These are phyloP conservation scores for Uria lomvia DNA, from an alignment of 2,113 vertebrate genomes.

Conservation along the genomic window DNA sequence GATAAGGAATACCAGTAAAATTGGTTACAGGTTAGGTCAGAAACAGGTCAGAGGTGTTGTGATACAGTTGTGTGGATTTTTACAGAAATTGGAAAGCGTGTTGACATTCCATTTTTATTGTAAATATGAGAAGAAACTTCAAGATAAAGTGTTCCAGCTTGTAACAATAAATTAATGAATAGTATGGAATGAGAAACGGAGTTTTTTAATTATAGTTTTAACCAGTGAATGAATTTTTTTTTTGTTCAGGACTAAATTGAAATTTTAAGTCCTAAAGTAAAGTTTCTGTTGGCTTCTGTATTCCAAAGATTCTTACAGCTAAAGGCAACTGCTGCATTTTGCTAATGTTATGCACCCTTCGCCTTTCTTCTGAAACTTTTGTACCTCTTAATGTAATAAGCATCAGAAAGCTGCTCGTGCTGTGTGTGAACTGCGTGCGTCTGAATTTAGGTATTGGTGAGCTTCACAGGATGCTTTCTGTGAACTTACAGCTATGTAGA, in stretches of 20 bases:
- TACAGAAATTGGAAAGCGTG: not conserved
- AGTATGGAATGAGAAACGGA: not conserved
- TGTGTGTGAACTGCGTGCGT: rapidly evolving
- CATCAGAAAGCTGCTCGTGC: not conserved
- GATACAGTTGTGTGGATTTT: not conserved
- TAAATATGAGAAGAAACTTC: not conserved
- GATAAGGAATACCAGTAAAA: not conserved
- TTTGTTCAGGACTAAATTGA: not conserved
- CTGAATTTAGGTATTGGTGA: rapidly evolving
- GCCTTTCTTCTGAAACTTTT: not conserved
- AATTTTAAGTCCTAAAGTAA: not conserved
- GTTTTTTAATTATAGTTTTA: not conserved
- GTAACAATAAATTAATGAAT: not conserved
- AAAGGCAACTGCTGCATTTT: not conserved
- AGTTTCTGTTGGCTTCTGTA: not conserved
- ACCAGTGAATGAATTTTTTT: not conserved
- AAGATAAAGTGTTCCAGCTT: not conserved
- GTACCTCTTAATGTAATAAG: rapidly evolving
- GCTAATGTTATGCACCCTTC: not conserved
- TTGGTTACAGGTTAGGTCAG: not conserved
- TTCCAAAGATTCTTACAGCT: not conserved
- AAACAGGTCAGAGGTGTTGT: not conserved
- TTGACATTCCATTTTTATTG: not conserved
- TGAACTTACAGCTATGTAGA: not conserved
- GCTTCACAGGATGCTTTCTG: not conserved